A percentile compares a stretch with the other conserved stretches of the same genome.
Conservation (phyloP, 2,797 vertebrate genomes). For the Trachops cirrhosus region DNA sequence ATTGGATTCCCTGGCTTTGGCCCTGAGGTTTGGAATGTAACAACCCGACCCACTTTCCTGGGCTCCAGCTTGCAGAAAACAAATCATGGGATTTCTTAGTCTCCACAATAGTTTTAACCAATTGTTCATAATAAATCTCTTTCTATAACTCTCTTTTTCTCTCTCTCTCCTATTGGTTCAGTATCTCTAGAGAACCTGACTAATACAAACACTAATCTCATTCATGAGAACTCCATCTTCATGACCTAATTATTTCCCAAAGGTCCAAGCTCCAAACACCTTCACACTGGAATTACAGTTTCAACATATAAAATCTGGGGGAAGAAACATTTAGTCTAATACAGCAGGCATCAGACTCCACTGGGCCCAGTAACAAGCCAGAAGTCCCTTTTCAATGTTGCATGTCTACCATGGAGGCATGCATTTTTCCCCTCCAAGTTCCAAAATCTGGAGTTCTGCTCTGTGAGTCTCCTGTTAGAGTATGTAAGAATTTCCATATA, state of each 20-base stretch:
- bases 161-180: no score
- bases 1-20: neutral
- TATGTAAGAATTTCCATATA: neutral
- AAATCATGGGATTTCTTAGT: no score
- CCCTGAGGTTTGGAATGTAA: neutral
- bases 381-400: neutral
- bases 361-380: neutral
- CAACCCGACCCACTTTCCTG: neutral
- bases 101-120: no score
- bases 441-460: neutral
- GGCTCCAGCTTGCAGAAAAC: neutral
- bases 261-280: neutral
- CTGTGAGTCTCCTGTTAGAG: neutral
- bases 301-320: neutral
- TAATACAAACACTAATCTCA: neutral
- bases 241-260: neutral
- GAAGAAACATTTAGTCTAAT: neutral
- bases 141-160: no score
- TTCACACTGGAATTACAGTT: neutral
- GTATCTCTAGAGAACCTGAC: no score
- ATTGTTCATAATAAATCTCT: no score
- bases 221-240: neutral
- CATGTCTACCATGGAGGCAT: no score
- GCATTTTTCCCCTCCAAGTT: neutral
- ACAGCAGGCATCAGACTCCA: neutral